Conservation (phyloP, 2,113 vertebrate species). For the Acrocephalus kingi region DNA sequence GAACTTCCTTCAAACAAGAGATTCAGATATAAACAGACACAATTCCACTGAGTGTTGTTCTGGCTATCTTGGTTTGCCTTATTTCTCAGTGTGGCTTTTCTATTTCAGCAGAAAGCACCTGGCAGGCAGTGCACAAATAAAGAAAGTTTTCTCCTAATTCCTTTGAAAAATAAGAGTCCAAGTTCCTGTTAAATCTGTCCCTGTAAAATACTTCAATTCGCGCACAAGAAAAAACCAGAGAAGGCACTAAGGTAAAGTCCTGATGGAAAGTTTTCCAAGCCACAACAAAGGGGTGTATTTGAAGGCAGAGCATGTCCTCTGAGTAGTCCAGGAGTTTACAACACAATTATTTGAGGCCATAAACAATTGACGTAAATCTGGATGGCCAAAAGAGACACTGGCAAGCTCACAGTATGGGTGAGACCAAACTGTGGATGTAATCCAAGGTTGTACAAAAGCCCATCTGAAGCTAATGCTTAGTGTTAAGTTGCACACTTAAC, state of each 20-base stretch:
- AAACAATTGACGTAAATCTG: background rate
- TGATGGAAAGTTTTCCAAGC: background rate
- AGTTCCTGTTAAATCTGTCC: background rate
- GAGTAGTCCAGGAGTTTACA: background rate
- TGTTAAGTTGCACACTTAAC: background rate
- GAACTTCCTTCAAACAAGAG: conserved; percentile 1
- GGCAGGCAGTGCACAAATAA: background rate
- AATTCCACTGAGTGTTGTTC: background rate
- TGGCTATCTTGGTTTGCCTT: background rate
- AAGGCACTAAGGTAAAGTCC: background rate
- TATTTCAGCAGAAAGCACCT: background rate
- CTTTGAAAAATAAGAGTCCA: background rate
- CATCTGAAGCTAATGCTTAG: background rate
- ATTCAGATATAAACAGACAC: background rate
- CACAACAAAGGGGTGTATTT: background rate
- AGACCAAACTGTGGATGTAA: background rate
- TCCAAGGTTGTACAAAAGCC: background rate
- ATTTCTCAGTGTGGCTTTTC: background rate
- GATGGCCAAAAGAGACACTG: background rate
- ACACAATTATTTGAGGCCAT: background rate
- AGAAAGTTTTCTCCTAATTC: background rate
- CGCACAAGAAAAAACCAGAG: background rate
- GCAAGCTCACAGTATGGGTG: background rate
- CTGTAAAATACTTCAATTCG: background rate
- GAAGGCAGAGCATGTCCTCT: background rate